Conservation (phyloP, 2,888 invertebrate species). For the Athalia circularis region DNA sequence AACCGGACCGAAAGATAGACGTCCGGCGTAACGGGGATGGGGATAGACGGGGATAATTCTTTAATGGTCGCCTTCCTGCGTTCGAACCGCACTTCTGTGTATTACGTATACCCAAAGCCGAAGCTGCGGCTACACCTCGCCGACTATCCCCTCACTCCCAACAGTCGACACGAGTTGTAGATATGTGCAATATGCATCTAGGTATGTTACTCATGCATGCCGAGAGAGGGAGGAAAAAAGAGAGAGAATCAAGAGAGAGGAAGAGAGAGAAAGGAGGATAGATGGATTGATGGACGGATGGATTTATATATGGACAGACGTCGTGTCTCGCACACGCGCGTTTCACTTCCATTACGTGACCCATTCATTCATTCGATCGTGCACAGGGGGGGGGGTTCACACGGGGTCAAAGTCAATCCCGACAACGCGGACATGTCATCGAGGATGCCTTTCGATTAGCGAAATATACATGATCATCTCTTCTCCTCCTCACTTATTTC, state of each 20-base stretch:
- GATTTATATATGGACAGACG: slow-evolving; percentile 39
- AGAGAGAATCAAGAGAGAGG: too few relatives aligned
- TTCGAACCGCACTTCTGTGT: slow-evolving; percentile 39
- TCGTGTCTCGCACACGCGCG: slow-evolving; percentile 5
- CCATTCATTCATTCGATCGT: slow-evolving; percentile 22
- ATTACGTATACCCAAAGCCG: too few relatives aligned
- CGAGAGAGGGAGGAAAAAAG: too few relatives aligned
- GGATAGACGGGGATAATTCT: slow-evolving; percentile 11
- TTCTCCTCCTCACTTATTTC: too few relatives aligned
- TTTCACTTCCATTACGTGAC: slow-evolving; percentile 27
- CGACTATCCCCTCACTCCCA: too few relatives aligned
- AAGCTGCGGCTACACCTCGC: too few relatives aligned
- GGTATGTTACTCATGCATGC: neutral
- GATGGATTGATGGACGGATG: slow-evolving; percentile 4
- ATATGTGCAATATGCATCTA: neutral
- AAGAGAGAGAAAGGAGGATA: too few relatives aligned
- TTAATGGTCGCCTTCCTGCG: slow-evolving; percentile 35
- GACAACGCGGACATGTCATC: neutral
- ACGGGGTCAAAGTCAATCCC: slow-evolving; percentile 59
- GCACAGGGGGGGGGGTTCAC: slow-evolving; percentile 54
- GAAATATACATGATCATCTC: neutral
- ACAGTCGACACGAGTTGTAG: too few relatives aligned
- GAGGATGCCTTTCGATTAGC: neutral
- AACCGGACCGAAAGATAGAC: neutral
- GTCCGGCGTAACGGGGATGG: neutral